Evolutionary conservation across 2,797 vertebrate genomes (phyloP), one percentile per base, ranked within the genome.

Genomic region (Margarornis squamiger): DNA sequence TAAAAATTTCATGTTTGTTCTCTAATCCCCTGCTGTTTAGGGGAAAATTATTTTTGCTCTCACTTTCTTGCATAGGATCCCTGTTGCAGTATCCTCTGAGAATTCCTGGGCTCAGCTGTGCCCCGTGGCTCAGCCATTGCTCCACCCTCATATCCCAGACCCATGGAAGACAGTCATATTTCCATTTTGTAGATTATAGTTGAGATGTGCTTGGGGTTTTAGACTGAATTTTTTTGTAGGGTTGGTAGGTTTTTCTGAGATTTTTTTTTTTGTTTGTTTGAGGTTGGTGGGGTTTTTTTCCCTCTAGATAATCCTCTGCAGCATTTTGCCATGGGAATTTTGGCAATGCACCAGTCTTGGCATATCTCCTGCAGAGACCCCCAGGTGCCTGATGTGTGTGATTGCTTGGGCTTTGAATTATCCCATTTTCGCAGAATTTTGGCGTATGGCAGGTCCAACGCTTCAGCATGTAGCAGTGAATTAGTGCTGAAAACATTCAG

Each of bases 91-190:
- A 36, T 7, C 67, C 71, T 55, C 73, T 1, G 57, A 81, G 74
- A 61, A 66, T 7, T 61, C 27, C 23, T 5, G 39, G 43, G 27
- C 11, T 17, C 58, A 27, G 63, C 49, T 7, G 12, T 19, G n/a
- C 71, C 29, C 32, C 1, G 0, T 0, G 32, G 29, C 45, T 30
- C 43, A 7, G 62, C 1, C 59, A 10, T 24, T 0, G 0, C 72
- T 39, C 3, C 59, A 15, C 51, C 38, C 45, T 74, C 27, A 1
- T 9, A 66, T 67, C 66, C 49, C 7, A 10, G 18, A 34, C 8
- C 48, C 14, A 0, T 0, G 1, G 73, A 8, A 65, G 87, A 54
- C 18, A 16, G 5, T 26, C 21, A 0, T 4, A 3, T 55, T 52
- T 17, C 46, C 18, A 6, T 57, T 41, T 15, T 0, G 1, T 6